phyloP scores from a whole-genome alignment of 2,888 invertebrate species.

The Mimachlamys varia region DNA sequence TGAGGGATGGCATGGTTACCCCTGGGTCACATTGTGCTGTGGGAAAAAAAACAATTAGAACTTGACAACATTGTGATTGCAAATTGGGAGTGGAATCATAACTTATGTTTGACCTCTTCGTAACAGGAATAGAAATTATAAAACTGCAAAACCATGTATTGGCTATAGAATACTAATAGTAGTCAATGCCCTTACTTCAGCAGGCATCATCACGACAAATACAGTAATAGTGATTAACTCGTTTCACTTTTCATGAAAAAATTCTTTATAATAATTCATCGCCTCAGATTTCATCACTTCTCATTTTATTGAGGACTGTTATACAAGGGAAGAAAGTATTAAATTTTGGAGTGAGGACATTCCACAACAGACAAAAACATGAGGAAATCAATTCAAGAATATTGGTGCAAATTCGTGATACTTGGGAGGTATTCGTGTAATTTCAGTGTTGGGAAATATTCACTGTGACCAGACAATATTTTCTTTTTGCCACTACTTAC shows the following conservation, averaged over 20 bases:
- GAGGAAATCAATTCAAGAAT: neutral
- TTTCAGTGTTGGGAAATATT: neutral
- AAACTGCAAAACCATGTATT: no score
- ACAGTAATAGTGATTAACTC: no score
- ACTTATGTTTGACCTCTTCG: neutral
- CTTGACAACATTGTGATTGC: neutral
- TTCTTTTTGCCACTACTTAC: neutral
- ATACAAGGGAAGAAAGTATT: no score
- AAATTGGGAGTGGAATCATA: neutral
- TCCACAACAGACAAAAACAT: neutral
- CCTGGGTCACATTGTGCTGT: constrained; percentile 5
- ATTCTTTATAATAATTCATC: no score
- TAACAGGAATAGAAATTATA: no score
- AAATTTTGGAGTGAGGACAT: neutral
- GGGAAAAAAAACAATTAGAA: neutral
- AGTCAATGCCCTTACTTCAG: no score
- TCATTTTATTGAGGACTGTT: no score
- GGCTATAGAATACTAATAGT: no score
- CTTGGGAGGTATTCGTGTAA: no score
- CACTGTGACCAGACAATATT: neutral
- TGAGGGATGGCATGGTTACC: neutral
- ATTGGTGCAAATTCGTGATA: neutral
- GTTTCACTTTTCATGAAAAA: no score
- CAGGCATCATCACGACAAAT: no score
- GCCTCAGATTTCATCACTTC: no score